phyloP scores from a whole-genome alignment of 1,140 invertebrate genomes.

The Delia radicum region DNA sequence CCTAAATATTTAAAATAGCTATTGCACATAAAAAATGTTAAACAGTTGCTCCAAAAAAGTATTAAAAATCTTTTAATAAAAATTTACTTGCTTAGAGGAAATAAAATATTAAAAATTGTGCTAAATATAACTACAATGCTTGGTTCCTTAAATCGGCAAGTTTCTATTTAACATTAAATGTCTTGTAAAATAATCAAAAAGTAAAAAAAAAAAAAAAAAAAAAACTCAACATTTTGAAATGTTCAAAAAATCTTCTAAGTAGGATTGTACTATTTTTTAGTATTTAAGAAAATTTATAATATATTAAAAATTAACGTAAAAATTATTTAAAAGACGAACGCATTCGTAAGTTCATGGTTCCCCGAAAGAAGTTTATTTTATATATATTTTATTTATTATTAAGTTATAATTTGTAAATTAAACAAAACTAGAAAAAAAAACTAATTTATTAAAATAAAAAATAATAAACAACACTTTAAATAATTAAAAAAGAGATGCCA shows the following conservation, averaged over 20 bases:
- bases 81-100: neutral
- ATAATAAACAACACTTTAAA: neutral
- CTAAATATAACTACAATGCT: neutral
- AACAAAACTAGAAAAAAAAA: slow-evolving; percentile 19
- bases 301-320: too few relatives aligned
- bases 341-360: too few relatives aligned
- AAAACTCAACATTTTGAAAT: neutral
- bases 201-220: neutral
- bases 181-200: slow-evolving; percentile 1
- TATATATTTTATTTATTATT: too few relatives aligned
- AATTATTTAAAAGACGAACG: too few relatives aligned
- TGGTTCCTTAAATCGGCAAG: neutral
- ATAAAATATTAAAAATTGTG: slow-evolving; percentile 3
- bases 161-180: slow-evolving; percentile 6
- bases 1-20: neutral
- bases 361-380: too few relatives aligned
- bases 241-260: neutral
- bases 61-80: neutral
- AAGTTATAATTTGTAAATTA: too few relatives aligned
- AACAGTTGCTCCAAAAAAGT: slow-evolving; percentile 48
- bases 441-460: neutral
- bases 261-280: slow-evolving; percentile 20
- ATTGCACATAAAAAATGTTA: slow-evolving; percentile 34
- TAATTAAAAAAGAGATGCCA: neutral
- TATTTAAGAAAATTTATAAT: neutral